Evolutionary conservation across 2,797 vertebrate species (phyloP).

Genomic region (Labeo calbasu): DNA sequence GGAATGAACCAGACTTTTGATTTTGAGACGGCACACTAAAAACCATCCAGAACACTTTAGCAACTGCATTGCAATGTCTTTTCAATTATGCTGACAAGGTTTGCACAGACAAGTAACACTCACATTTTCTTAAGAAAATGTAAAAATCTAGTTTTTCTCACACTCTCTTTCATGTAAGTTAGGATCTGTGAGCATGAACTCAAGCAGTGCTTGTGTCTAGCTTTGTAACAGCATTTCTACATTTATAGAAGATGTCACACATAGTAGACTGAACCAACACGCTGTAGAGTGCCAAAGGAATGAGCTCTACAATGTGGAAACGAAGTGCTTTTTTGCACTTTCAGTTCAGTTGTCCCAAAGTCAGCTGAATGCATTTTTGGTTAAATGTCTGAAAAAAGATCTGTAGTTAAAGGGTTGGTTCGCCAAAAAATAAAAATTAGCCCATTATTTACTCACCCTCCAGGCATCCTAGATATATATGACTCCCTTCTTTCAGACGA

Average conservation of each 20-base stretch:
- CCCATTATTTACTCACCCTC: no score
- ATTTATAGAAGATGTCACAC: slow-evolving; percentile 5
- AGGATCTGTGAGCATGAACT: not conserved
- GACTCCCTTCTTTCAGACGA: no score
- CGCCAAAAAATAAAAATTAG: no score
- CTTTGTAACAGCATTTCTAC: slow-evolving; percentile 21
- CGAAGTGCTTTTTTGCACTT: not conserved
- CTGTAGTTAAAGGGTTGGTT: not conserved
- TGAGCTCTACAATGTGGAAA: not conserved
- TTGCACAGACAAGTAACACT: slow-evolving; percentile 11
- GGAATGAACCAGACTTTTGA: not conserved
- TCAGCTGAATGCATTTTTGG: not conserved
- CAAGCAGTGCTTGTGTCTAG: slow-evolving; percentile 3
- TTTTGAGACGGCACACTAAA: not conserved
- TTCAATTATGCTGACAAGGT: slow-evolving; percentile 12
- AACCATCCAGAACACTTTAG: not conserved
- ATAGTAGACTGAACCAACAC: not conserved
- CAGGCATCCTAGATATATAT: no score
- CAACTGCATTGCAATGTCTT: not conserved
- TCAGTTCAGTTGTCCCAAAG: not conserved
- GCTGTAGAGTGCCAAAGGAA: not conserved
- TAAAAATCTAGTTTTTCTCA: slow-evolving; percentile 4
- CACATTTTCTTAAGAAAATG: not conserved
- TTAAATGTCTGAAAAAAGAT: not conserved
- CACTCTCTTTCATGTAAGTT: not conserved